Percentiles rank a stretch among this genome's conserved stretches.
These are phyloP conservation scores for Pseudoips prasinana DNA, from an alignment of 2,888 invertebrate genomes.

Conservation along the genomic window DNA sequence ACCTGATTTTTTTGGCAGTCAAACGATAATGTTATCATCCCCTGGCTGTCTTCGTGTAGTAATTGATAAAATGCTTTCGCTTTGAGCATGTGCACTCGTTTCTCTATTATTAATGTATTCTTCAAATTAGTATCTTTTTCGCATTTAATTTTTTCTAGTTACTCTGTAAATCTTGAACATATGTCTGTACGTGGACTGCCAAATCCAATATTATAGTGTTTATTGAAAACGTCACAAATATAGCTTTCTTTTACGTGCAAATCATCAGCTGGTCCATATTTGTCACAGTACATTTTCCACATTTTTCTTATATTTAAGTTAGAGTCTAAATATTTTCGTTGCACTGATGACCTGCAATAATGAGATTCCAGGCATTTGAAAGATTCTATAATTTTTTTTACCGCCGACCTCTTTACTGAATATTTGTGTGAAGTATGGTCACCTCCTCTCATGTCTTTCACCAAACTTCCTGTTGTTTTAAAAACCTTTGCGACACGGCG, in stretches of 20 bases:
- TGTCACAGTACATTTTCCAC: slow-evolving; percentile 2
- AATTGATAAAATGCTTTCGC: slow-evolving; percentile 5
- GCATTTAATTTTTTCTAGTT: slow-evolving; percentile 2
- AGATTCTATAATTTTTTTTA: no score
- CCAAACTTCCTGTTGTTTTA: no score
- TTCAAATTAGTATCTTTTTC: background rate
- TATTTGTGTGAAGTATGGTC: no score
- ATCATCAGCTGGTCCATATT: background rate
- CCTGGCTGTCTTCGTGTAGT: background rate
- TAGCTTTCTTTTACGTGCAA: slow-evolving; percentile 3
- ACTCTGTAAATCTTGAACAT: slow-evolving; percentile 6
- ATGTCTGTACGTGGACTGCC: slow-evolving; percentile 4
- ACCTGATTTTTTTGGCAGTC: no score
- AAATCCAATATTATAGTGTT: slow-evolving; percentile 4
- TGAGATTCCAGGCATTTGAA: no score
- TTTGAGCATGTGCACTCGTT: slow-evolving; percentile 2
- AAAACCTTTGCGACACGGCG: no score
- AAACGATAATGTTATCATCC: background rate
- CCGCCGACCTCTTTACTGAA: no score
- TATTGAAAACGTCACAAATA: slow-evolving; percentile 11
- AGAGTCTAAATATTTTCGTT: no score
- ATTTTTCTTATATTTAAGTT: no score
- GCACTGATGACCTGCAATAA: no score
- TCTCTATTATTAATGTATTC: background rate
- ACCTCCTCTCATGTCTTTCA: no score